These are phyloP conservation scores for Pagetopsis macropterus DNA, from an alignment of 2,797 vertebrate species.

Conservation along the genomic window DNA sequence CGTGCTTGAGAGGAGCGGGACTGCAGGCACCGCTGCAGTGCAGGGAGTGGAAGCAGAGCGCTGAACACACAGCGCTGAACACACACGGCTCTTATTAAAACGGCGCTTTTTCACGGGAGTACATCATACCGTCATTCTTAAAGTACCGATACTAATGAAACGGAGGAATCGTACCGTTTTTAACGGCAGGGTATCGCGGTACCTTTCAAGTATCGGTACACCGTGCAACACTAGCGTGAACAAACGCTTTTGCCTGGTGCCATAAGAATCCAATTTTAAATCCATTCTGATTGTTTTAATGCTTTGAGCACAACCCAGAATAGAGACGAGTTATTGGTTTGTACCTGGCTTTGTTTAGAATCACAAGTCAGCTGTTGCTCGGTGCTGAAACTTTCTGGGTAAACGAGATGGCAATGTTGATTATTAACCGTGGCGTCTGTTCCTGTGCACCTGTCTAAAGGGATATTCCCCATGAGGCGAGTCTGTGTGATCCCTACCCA, in stretches of 20 bases:
- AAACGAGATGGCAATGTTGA: slow-evolving; percentile 21
- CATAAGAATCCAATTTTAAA: slow-evolving; percentile 35
- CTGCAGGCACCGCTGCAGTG: no score
- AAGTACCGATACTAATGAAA: no score
- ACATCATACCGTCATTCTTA: no score
- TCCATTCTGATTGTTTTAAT: slow-evolving; percentile 14
- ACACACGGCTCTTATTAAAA: no score
- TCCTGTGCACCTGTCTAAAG: slow-evolving; percentile 56
- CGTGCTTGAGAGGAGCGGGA: no score
- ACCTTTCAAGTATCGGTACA: no score
- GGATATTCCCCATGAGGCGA: slow-evolving; percentile 29
- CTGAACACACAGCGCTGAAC: no score
- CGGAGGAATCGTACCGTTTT: no score
- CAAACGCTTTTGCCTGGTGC: slow-evolving; percentile 24
- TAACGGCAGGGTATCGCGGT: no score
- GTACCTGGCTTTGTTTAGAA: slow-evolving; percentile 19
- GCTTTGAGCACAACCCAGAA: slow-evolving; percentile 25
- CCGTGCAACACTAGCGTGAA: slow-evolving; percentile 31
- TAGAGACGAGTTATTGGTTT: slow-evolving; percentile 30
- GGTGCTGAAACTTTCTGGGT: slow-evolving; percentile 19
- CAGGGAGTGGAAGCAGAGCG: no score
- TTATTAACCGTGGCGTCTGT: slow-evolving; percentile 34
- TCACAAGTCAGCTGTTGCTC: slow-evolving; percentile 28
- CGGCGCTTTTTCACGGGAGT: no score
- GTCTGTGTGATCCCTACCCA: slow-evolving; percentile 34